Base-by-base conservation (phyloP, 2,113 vertebrate genomes). In the Tupaia tana region DNA sequence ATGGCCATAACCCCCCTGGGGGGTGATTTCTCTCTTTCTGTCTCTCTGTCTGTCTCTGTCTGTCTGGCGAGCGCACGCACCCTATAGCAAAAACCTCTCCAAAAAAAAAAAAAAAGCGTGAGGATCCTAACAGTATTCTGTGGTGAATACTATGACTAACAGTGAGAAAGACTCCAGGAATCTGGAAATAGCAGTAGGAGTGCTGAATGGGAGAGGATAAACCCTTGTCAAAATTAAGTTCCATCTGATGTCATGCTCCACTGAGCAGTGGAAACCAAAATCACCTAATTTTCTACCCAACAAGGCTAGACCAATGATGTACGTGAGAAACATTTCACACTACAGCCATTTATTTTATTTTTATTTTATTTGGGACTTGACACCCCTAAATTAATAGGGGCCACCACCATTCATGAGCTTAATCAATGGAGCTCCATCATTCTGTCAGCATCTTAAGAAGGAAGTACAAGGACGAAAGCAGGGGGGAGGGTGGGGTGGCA, bases 381-480 rank as follows among this genome's bases (percentile, higher is more conserved):
- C 96, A 96, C 70, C 92, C 81, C 52, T 58, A 96, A 96, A 97
- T 91, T 96, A 98, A 92, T 95, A 98, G 97, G 94, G 96, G 93
- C 92, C 95, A 97, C 89, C 69, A 2, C 85, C 56, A 64, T 93
- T 96, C 96, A 94, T 94, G 89, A 94, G 95, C 97, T 96, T 93
- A 86, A 95, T 83, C 86, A 67, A 96, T 87, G 94, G 91, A 96
- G 70, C 0, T 0, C 71, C 0, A 25, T 90, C 95, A 97, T 92
- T 82, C 96, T 95, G 96, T 96, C 97, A 96, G 94, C 61, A 93
- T 95, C 95, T 80, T 80, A 96, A 97, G 81, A 43, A 93, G 94
- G 75, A 93, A 96, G 93, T 3, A 4, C 54, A 56, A 75, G 95
- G 96, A 85, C 52, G 75, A 54, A 81, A 24, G 87, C 0, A 15